Evolutionary conservation across 2,113 vertebrate genomes (phyloP), one percentile per base, ranked within the genome.

Genomic region (Loxodonta africana): DNA sequence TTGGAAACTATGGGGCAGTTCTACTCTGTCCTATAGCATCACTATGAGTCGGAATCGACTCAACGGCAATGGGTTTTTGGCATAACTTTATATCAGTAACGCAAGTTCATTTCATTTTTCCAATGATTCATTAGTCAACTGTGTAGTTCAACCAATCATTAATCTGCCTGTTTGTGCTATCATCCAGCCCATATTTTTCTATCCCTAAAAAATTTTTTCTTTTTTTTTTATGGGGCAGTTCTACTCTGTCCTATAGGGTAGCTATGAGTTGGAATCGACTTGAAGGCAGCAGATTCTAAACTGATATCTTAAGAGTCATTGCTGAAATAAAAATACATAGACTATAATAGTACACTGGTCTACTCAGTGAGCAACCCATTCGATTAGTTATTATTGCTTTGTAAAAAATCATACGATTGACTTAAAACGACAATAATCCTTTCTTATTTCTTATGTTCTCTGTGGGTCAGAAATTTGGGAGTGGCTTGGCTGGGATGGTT

Each of bases 381-480:
- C 73, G 15, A 73, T 80, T 63, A 80, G 6, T 89, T 83, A 93
- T 33, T 94, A 89, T 88, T 94, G 28, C 7, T 83, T 81, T 41
- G 15, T 71, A 87, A 81, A 15, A 74, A 87, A 57, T 37, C 51
- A 95, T 71, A 2, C 26, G 1, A 76, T 2, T 88, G 37, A 6
- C 25, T 48, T 92, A 46, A 91, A 95, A 90, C 33, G 65, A 81
- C 30, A 85, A 71, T n/a, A 91, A 73, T 46, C 5, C 9, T 33
- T 93, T 65, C 57, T 95, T 83, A 28, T 88, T 18, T 77, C 7
- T 91, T 23, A 60, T 73, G 5, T 73, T 97, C 94, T 93, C 37
- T 84, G 18, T 62, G 11, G 60, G 25, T 91, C 41, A n/a, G 8
- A 23, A 91, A 77, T 74, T 57, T 91, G 90, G 44, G 30, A 87